Conservation (phyloP, 1,140 invertebrate species). For the Drosophila orena region DNA sequence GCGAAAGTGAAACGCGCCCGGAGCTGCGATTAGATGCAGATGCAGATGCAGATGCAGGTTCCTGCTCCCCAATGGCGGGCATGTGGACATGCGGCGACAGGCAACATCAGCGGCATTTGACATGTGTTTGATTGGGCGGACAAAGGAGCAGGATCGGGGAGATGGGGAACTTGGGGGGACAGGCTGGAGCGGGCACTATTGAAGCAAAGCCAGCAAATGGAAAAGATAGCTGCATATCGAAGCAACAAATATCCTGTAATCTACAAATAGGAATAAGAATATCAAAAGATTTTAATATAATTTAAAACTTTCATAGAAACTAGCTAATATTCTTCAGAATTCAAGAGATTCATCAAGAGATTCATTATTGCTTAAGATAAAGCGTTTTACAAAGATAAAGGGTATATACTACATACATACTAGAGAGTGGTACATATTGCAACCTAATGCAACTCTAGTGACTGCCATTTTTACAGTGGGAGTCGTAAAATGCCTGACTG, state of each 20-base stretch:
- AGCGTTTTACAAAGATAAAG: neutral
- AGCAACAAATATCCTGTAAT: no score
- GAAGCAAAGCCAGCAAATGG: neutral
- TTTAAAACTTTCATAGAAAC: no score
- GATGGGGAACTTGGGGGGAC: neutral
- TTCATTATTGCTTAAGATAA: no score
- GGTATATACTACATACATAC: conserved; percentile 5
- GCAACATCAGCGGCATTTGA: conserved; percentile 68
- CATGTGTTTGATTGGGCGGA: conserved; percentile 76
- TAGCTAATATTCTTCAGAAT: no score
- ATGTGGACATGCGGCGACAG: conserved; percentile 54
- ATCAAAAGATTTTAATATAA: no score
- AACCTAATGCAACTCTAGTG: neutral
- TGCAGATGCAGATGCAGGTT: conserved; percentile 54
- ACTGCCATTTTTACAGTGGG: conserved; percentile 61
- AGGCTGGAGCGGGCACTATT: neutral
- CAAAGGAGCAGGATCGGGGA: conserved; percentile 34
- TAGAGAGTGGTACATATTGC: conserved; percentile 31
- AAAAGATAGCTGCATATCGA: neutral
- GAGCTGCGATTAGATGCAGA: conserved; percentile 67
- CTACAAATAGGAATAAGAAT: no score
- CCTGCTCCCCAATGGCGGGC: conserved; percentile 50
- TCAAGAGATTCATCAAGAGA: no score
- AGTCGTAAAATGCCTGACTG: conserved; percentile 71
- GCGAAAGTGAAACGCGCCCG: conserved; percentile 74